Percentiles rank a stretch among this genome's conserved stretches.
These are phyloP conservation scores for Leucophenga varia DNA, from an alignment of 1,140 invertebrate species.

Conservation along the genomic window DNA sequence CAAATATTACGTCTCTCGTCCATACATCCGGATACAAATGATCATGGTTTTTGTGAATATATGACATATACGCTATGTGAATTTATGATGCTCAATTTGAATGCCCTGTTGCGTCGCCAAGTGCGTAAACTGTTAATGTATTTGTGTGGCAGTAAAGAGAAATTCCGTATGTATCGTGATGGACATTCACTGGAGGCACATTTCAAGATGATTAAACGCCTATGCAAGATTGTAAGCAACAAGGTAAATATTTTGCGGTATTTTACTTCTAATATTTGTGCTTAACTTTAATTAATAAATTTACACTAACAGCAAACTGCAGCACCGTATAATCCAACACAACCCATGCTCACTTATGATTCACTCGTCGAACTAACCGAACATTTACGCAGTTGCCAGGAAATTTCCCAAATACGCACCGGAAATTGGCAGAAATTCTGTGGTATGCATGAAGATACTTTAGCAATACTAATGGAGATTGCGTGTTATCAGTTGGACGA, in stretches of 20 bases:
- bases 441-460: slow-evolving; percentile 70
- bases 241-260: slow-evolving; percentile 51
- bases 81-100: slow-evolving; percentile 93
- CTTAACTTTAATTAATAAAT: neutral
- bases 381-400: slow-evolving; percentile 90
- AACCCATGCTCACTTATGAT: slow-evolving; percentile 76
- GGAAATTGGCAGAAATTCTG: slow-evolving; percentile 96
- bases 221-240: slow-evolving; percentile 53
- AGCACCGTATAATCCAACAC: slow-evolving; percentile 53
- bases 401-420: slow-evolving; percentile 87
- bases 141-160: slow-evolving; percentile 94
- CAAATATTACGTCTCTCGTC: slow-evolving; percentile 80
- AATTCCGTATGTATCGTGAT: slow-evolving; percentile 90
- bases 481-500: slow-evolving; percentile 83
- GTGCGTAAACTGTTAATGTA: slow-evolving; percentile 88
- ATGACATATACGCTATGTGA: slow-evolving; percentile 84
- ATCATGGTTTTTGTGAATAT: slow-evolving; percentile 82
- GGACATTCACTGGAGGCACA: slow-evolving; percentile 85
- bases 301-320: slow-evolving; percentile 27
- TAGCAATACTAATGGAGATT: slow-evolving; percentile 77
- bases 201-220: slow-evolving; percentile 66
- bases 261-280: neutral
- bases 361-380: slow-evolving; percentile 90
- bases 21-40: slow-evolving; percentile 58
- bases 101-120: slow-evolving; percentile 74